Evolutionary conservation across 2,797 vertebrate species (phyloP), one percentile per base, ranked within the genome.

Genomic region (Capromys pilorides): DNA sequence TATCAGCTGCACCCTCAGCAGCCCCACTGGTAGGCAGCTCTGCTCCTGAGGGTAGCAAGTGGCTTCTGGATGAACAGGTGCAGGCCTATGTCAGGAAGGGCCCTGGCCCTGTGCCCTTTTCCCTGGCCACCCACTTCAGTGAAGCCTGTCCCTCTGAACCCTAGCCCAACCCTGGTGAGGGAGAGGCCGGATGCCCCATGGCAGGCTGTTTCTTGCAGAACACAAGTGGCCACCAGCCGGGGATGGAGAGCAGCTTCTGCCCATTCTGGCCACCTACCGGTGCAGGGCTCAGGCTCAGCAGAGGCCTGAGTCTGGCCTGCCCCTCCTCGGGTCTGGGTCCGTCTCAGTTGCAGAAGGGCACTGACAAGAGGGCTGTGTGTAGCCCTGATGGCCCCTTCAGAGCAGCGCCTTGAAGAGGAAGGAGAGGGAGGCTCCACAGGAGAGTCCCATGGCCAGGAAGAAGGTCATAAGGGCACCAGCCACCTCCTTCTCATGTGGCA

Each of bases 401-500:
- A 99, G 97, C 78, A 99, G 95, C 0, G 94, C 92, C 79, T 98
- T 98, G 67, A 99, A 98, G 36, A 97, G 97, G 97, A 99, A 99
- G 87, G 99, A 99, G 22, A 99, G 87, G 0, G 96, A 98, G 0
- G 98, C 99, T 6, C 99, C 99, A 0, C 99, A 97, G 66, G 99
- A 99, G 64, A 99, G 98, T 14, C 99, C 99, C 96, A 99, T 97
- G 2, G 98, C 98, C 94, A 99, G 95, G 98, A 99, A 99, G 98
- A 99, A 99, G 22, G 99, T 99, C 99, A 99, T 99, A 94, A 99
- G 98, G 66, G 99, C 98, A 2, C 99, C 99, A 0, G 99, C 98
- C 0, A 99, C 98, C 96, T 99, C 99, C 1, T 98, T 98, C 31
- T 99, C 99, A 5, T 99, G 98, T 0, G 98, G 95, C 61, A 98